Base-by-base conservation (phyloP, 2,113 vertebrate genomes). In the Poeciliopsis prolifica region DNA sequence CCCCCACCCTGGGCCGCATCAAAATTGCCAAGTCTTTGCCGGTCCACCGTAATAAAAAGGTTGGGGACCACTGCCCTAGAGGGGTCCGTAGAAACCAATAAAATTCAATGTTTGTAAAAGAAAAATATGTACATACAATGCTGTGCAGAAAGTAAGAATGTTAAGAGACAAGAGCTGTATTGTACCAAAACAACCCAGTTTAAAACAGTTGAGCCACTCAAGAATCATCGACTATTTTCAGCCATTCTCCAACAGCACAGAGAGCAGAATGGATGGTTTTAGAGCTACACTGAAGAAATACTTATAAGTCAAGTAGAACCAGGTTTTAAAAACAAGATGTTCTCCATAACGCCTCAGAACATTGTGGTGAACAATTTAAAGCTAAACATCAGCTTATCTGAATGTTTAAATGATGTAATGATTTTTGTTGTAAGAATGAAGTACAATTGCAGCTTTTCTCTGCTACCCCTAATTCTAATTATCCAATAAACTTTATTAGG, bases 181-280 rank as follows among this genome's bases (percentile, higher is more conserved):
- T 33, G 65, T 19, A 37, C 5, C 44, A 65, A n/a, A 82, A 51
- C 75, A 62, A 12, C 30, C 61, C 6, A 54, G 63, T 60, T 70
- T 14, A 42, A 54, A 65, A 66, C n/a, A 74, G 68, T 67, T 28
- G 1, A 13, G n/a, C 67, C 63, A 68, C 67, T 29, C 51, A 37
- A 75, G 61, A 70, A 61, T 37, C 67, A 51, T 61, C 40, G 26
- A 0, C 24, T 70, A 77, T 84, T 80, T 76, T 69, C 58, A 76
- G 69, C 61, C 26, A 5, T 15, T 13, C 40, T 0, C 30, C 31
- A 78, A 33, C 70, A 64, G 61, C 5, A 48, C 9, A 30, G 28
- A 22, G 42, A 66, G 65, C 28, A 37, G 71, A 70, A 65, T 12
- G 42, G 24, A 44, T 61, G 26, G 2, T 68, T 37, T 63, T 58